Evolutionary conservation across 2,113 vertebrate genomes (phyloP).

Genomic region (Tragulus kanchil): DNA sequence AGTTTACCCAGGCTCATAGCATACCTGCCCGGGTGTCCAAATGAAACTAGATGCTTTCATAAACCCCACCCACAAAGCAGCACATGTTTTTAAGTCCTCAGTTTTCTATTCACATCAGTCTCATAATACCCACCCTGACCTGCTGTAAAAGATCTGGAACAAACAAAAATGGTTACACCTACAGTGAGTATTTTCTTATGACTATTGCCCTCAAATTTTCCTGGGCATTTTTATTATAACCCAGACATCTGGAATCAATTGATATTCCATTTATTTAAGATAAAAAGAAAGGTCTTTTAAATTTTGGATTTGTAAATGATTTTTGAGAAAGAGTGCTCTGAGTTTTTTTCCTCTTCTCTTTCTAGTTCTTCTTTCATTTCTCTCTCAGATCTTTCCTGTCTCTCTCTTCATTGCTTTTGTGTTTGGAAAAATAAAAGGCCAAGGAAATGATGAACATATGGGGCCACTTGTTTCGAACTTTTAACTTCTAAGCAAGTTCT

Average conservation of each 20-base stretch:
- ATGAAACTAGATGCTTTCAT: conserved; percentile 88
- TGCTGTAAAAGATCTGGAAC: conserved; percentile 84
- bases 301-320: conserved; percentile 65
- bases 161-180: conserved; percentile 83
- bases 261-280: conserved; percentile 82
- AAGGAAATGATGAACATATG: conserved; percentile 74
- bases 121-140: conserved; percentile 82
- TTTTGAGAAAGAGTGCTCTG: conserved; percentile 61
- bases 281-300: conserved; percentile 72
- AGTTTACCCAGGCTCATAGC: conserved; percentile 84
- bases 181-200: conserved; percentile 86
- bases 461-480: conserved; percentile 80
- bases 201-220: conserved; percentile 71
- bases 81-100: conserved; percentile 85
- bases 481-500: conserved; percentile 80
- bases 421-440: conserved; percentile 66
- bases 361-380: not conserved
- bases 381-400: not conserved
- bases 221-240: conserved; percentile 62
- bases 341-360: not conserved
- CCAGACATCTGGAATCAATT: conserved; percentile 80
- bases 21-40: conserved; percentile 88
- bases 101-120: conserved; percentile 83
- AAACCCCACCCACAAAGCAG: conserved; percentile 89
- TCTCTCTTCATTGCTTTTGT: conserved; percentile 29